A percentile compares a stretch with the other conserved stretches of the same genome.
phyloP scores from a whole-genome alignment of 2,113 vertebrate species.

The Nothoprocta pentlandii region DNA sequence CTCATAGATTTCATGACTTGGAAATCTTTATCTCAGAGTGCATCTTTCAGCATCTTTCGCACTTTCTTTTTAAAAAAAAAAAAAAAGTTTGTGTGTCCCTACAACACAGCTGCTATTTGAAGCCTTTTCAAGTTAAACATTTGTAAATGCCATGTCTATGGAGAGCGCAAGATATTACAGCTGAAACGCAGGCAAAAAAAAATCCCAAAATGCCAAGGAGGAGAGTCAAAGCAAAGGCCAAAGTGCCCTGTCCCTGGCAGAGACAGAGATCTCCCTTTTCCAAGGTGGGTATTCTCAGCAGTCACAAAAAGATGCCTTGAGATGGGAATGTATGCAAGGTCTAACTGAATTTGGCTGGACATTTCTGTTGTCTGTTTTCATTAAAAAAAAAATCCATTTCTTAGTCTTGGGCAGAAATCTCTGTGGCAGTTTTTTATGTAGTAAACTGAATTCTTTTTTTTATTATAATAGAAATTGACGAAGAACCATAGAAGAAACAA shows the following conservation, averaged over 20 bases:
- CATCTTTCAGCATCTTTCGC: neutral
- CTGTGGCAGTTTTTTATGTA: neutral
- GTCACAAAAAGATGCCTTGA: neutral
- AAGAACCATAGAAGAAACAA: neutral
- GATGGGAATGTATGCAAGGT: neutral
- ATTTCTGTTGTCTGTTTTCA: neutral
- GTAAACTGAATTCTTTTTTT: neutral
- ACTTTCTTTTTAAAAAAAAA: too few species aligned
- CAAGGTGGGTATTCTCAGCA: neutral
- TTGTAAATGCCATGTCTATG: accelerated
- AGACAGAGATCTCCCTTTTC: neutral
- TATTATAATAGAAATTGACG: neutral
- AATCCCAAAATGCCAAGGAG: neutral
- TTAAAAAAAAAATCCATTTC: neutral
- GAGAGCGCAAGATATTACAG: accelerated
- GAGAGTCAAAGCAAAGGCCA: neutral
- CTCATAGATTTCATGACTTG: neutral
- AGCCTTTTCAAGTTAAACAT: neutral
- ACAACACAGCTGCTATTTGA: neutral
- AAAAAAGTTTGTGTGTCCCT: neutral
- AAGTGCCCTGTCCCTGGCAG: neutral
- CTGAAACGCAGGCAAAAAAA: neutral
- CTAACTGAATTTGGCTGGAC: accelerated
- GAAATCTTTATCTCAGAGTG: neutral
- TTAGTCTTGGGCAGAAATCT: neutral